phyloP scores from a whole-genome alignment of 2,113 vertebrate genomes.

The Carettochelys insculpta region DNA sequence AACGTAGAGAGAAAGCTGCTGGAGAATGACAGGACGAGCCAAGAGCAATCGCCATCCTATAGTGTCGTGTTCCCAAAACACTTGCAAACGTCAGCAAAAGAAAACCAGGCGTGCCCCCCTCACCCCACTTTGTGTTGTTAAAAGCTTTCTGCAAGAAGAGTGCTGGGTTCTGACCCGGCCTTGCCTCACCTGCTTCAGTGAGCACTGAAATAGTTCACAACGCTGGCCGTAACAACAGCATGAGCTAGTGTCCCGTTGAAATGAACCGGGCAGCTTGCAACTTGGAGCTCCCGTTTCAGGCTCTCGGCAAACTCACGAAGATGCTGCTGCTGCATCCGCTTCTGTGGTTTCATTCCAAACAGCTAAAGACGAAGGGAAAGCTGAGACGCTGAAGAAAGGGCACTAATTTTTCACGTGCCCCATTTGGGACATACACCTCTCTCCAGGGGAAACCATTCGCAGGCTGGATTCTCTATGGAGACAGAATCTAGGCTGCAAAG shows the following conservation, averaged over 20 bases:
- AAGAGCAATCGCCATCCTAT: neutral
- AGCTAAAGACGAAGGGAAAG: neutral
- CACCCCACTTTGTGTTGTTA: neutral
- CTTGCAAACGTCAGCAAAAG: neutral
- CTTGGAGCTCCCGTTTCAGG: neutral
- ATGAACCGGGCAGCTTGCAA: neutral
- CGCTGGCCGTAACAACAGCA: neutral
- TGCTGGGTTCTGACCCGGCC: neutral
- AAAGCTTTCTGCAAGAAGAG: neutral
- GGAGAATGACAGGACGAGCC: neutral
- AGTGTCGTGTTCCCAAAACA: neutral
- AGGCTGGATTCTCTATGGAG: neutral
- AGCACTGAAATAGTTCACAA: neutral
- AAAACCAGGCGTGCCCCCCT: neutral
- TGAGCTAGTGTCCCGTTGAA: neutral
- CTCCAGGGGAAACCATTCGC: neutral
- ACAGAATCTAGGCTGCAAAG: neutral
- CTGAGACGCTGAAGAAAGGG: neutral
- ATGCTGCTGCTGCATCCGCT: neutral
- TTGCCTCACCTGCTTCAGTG: neutral
- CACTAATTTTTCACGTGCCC: neutral
- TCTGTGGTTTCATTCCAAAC: neutral
- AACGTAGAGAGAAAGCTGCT: neutral
- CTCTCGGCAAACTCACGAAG: neutral
- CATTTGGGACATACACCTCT: neutral